Conservation (phyloP, 2,113 vertebrate species). For the Antechinus flavipes region DNA sequence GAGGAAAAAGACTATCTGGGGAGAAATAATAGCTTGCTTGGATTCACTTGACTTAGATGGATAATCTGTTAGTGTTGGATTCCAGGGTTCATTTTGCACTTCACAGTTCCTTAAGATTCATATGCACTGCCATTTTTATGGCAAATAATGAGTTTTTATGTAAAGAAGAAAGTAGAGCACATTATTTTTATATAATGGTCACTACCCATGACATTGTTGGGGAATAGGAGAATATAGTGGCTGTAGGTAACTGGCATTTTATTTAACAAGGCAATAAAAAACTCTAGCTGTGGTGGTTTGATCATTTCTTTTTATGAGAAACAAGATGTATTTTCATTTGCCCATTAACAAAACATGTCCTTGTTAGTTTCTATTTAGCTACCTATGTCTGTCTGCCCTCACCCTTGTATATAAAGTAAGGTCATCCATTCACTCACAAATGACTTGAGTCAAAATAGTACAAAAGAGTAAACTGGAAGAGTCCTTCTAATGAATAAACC, state of each 20-base stretch:
- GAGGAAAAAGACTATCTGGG: conserved; percentile 37
- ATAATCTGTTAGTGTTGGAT: conserved; percentile 51
- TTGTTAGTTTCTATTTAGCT: conserved; percentile 15
- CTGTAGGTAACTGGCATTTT: conserved; percentile 22
- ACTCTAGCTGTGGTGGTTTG: conserved; percentile 26
- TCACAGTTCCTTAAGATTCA: neutral
- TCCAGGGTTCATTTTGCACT: conserved; percentile 21
- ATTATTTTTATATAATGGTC: conserved; percentile 46
- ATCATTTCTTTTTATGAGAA: conserved; percentile 53
- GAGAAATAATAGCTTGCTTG: conserved; percentile 43
- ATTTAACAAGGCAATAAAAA: conserved; percentile 42
- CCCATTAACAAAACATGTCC: conserved; percentile 8
- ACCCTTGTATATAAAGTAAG: conserved; percentile 1
- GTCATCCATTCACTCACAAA: conserved; percentile 53
- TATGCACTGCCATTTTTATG: neutral
- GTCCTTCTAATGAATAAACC: conserved; percentile 72
- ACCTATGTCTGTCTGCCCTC: neutral
- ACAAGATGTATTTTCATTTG: conserved; percentile 42
- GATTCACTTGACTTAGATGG: conserved; percentile 25
- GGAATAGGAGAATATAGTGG: conserved; percentile 1
- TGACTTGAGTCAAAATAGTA: conserved; percentile 37
- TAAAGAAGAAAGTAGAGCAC: conserved; percentile 52
- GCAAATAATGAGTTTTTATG: neutral
- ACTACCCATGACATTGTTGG: conserved; percentile 12
- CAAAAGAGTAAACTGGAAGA: conserved; percentile 31